These are phyloP conservation scores for Aratinga solstitialis DNA, from an alignment of 2,797 vertebrate species.

Conservation along the genomic window DNA sequence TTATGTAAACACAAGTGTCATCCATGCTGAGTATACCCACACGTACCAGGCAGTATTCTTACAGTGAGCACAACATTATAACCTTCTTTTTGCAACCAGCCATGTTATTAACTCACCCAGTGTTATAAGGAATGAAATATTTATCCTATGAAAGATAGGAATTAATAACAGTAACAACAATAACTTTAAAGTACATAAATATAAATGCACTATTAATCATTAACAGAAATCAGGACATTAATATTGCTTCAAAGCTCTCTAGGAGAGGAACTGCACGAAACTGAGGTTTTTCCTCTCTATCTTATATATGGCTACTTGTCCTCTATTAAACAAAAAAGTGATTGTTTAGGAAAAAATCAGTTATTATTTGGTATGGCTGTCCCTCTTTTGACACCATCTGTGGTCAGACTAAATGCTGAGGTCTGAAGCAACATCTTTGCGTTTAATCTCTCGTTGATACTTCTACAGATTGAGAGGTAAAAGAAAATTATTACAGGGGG, in stretches of 20 bases:
- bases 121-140: neutral
- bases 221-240: neutral
- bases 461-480: neutral
- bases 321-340: neutral
- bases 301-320: neutral
- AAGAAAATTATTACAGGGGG: neutral
- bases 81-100: neutral
- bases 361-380: neutral
- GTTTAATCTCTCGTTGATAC: constrained; percentile 13
- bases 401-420: constrained; percentile 33
- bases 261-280: neutral
- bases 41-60: neutral
- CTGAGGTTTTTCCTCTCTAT: neutral
- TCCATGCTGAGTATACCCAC: neutral
- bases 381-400: constrained; percentile 40
- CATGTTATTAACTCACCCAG: neutral
- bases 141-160: neutral
- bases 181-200: neutral
- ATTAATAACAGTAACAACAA: neutral
- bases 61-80: no score
- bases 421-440: constrained; percentile 8
- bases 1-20: neutral
- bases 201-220: neutral
- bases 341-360: constrained; percentile 13
- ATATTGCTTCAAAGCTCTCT: neutral